phyloP scores from a whole-genome alignment of 2,113 vertebrate genomes.

The Tonatia bakeri region DNA sequence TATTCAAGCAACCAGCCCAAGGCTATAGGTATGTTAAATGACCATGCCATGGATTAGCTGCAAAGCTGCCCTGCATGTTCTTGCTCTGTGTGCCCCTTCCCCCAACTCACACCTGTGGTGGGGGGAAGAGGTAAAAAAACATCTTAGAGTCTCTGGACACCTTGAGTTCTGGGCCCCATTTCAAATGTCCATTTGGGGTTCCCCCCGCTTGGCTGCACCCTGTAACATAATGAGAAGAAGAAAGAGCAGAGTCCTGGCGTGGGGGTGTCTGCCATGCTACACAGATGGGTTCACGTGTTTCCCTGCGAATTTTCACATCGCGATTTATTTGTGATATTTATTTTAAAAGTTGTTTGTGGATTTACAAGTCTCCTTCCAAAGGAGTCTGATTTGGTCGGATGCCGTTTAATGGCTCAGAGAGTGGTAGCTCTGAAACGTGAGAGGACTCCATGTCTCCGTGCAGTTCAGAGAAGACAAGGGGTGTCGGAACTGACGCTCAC shows the following conservation, averaged over 20 bases:
- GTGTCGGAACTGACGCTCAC: not conserved
- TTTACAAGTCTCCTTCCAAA: not conserved
- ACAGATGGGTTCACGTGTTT: not conserved
- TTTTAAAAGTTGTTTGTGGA: not conserved
- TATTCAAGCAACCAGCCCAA: no score
- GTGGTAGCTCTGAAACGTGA: not conserved
- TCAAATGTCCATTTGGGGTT: no score
- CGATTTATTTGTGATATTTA: not conserved
- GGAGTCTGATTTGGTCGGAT: not conserved
- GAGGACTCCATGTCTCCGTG: not conserved
- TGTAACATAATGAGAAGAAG: no score
- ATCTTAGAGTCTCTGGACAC: no score
- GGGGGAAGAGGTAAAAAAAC: no score
- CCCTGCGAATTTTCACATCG: not conserved
- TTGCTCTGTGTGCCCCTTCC: no score
- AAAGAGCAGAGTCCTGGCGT: not conserved
- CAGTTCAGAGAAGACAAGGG: not conserved
- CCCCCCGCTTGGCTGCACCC: no score
- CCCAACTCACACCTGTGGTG: no score
- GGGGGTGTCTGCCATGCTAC: not conserved
- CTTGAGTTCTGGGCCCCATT: no score
- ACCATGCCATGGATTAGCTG: no score
- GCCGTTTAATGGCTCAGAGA: not conserved
- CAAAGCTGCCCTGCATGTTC: no score
- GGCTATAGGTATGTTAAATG: no score